A percentile compares a stretch with the other conserved stretches of the same genome.
These are phyloP conservation scores for Papilio machaon DNA, from an alignment of 1,140 invertebrate genomes.

Conservation along the genomic window DNA sequence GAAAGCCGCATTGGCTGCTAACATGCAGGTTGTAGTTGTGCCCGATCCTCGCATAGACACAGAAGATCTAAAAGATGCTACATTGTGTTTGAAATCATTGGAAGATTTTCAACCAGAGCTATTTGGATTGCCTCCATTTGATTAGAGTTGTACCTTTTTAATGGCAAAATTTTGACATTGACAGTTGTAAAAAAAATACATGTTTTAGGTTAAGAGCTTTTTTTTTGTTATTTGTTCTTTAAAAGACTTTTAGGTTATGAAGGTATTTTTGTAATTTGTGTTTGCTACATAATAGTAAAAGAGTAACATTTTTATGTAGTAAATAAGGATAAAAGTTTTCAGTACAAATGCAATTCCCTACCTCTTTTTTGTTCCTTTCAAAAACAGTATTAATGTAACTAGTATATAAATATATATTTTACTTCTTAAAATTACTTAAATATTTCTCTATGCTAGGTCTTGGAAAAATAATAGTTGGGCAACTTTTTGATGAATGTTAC, in stretches of 20 bases:
- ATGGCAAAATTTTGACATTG: background rate
- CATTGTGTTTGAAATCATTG: conserved; percentile 87
- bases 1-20: conserved; percentile 88
- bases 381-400: background rate
- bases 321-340: background rate
- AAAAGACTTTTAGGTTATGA: background rate
- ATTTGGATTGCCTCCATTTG: conserved; percentile 83
- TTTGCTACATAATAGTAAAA: background rate
- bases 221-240: background rate
- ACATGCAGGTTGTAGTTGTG: conserved; percentile 94
- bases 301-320: background rate
- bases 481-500: no score
- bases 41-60: conserved; percentile 87
- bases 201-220: background rate
- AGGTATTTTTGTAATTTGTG: background rate
- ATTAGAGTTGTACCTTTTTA: conserved; percentile 12
- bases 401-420: background rate
- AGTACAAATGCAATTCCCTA: background rate
- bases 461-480: background rate
- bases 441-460: background rate
- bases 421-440: background rate
- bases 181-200: background rate
- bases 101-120: conserved; percentile 92
- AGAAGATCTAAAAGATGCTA: conserved; percentile 84
- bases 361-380: conserved; percentile 11